Evolutionary conservation across 2,797 vertebrate species (phyloP).

Genomic region (Benthosema pterotum): DNA sequence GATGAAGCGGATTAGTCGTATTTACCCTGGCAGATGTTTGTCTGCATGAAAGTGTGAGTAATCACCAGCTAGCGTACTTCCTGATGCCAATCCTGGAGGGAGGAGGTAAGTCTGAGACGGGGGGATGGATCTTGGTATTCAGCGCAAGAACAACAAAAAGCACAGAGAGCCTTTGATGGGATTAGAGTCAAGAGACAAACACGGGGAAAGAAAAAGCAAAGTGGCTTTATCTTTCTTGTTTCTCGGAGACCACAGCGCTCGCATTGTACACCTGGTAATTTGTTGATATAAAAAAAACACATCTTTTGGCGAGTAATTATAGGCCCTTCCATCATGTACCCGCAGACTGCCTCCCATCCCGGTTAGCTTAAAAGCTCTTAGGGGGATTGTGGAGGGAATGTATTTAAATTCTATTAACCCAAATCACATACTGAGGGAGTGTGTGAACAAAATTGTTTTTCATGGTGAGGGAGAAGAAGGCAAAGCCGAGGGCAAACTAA

Average conservation of each 20-base stretch:
- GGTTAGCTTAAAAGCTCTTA: constrained; percentile 63
- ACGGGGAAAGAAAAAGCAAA: constrained; percentile 41
- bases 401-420: constrained; percentile 68
- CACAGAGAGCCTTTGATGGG: constrained; percentile 69
- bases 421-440: constrained; percentile 46
- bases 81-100: constrained; percentile 54
- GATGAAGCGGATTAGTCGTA: constrained; percentile 65
- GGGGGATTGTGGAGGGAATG: constrained; percentile 53
- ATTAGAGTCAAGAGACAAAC: constrained; percentile 70
- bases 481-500: constrained; percentile 35
- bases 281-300: constrained; percentile 68
- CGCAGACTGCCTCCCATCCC: constrained; percentile 42
- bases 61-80: constrained; percentile 54
- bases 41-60: constrained; percentile 59
- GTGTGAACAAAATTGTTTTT: constrained; percentile 41
- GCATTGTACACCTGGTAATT: constrained; percentile 67
- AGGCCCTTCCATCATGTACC: constrained; percentile 52
- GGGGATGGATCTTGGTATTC: constrained; percentile 44
- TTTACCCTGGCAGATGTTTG: constrained; percentile 71
- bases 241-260: constrained; percentile 52
- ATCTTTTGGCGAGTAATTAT: constrained; percentile 67
- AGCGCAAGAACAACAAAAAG: constrained; percentile 55
- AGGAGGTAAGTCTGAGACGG: constrained; percentile 44
- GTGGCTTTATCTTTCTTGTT: constrained; percentile 56
- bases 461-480: constrained; percentile 14